These are phyloP conservation scores for Camptogramma bilineatum DNA, from an alignment of 2,888 invertebrate genomes.

Conservation along the genomic window DNA sequence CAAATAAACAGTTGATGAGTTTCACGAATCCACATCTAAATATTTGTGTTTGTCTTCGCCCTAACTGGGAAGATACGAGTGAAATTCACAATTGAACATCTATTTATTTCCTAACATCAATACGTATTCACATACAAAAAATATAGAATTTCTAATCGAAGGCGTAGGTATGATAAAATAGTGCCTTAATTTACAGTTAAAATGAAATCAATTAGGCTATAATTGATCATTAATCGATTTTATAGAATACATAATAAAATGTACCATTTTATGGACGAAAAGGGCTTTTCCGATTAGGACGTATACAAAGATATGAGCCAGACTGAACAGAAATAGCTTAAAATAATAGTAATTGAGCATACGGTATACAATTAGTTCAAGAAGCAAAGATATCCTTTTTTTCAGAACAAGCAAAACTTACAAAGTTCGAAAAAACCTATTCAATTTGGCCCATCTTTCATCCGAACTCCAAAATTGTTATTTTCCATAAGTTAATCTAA, in stretches of 20 bases:
- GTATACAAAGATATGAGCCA: constrained; percentile 28
- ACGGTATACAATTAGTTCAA: not conserved
- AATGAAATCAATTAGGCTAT: constrained; percentile 30
- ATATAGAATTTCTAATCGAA: constrained; percentile 56
- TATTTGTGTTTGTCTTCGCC: not conserved
- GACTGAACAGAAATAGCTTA: constrained; percentile 7
- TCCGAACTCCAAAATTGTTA: constrained; percentile 7
- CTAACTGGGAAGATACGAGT: constrained; percentile 34
- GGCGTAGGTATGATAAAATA: constrained; percentile 44
- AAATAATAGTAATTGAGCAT: constrained; percentile 2
- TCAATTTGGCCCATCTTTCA: constrained; percentile 20
- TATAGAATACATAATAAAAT: constrained; percentile 42
- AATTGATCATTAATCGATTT: constrained; percentile 17
- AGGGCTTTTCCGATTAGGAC: constrained; percentile 38
- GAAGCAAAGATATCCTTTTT: not conserved
- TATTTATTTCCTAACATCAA: constrained; percentile 53
- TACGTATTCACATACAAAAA: constrained; percentile 63
- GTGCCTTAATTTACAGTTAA: constrained; percentile 47
- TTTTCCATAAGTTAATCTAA: constrained; percentile 43
- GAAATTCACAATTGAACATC: constrained; percentile 57
- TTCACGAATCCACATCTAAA: not conserved
- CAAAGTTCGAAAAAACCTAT: not conserved
- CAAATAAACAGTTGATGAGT: not conserved
- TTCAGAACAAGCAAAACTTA: not conserved
- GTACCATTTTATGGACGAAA: constrained; percentile 45